Conservation (phyloP, 1,140 invertebrate genomes). For the Phocides pigmalion region DNA sequence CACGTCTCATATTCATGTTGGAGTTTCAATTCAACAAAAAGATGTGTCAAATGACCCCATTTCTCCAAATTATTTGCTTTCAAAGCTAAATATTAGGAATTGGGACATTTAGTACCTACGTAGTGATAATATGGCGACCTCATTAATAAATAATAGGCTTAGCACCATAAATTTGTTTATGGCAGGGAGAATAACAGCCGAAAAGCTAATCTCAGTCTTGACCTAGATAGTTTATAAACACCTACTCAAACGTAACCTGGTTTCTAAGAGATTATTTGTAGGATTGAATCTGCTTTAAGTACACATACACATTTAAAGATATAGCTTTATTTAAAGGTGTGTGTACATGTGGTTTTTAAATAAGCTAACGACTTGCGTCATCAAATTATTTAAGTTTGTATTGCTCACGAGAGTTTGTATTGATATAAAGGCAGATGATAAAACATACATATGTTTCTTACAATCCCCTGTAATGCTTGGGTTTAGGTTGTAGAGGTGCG, state of each 20-base stretch:
- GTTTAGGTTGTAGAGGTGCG: too few species aligned
- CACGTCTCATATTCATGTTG: too few species aligned
- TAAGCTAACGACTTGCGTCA: too few species aligned
- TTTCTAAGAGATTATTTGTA: background rate
- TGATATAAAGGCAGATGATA: too few species aligned
- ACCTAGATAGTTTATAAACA: conserved; percentile 2
- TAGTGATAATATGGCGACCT: background rate
- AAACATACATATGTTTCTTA: too few species aligned
- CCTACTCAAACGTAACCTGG: background rate
- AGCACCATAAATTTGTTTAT: conserved; percentile 8
- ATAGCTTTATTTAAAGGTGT: too few species aligned
- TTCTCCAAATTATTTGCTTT: background rate
- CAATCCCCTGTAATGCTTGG: too few species aligned
- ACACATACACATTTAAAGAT: background rate
- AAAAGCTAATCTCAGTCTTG: conserved; percentile 9
- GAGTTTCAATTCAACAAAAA: too few species aligned
- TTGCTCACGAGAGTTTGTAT: too few species aligned
- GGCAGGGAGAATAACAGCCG: background rate
- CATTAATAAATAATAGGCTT: background rate
- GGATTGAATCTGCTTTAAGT: background rate
- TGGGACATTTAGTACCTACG: background rate
- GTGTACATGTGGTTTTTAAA: too few species aligned
- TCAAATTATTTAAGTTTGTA: too few species aligned
- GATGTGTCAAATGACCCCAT: background rate
- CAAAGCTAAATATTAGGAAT: background rate